Percentiles rank a stretch among this genome's conserved stretches.
These are phyloP conservation scores for Aurelia sp. DNA, from an alignment of 30 jellyfish, hydroid and myxozoan genomes.

Conservation along the genomic window DNA sequence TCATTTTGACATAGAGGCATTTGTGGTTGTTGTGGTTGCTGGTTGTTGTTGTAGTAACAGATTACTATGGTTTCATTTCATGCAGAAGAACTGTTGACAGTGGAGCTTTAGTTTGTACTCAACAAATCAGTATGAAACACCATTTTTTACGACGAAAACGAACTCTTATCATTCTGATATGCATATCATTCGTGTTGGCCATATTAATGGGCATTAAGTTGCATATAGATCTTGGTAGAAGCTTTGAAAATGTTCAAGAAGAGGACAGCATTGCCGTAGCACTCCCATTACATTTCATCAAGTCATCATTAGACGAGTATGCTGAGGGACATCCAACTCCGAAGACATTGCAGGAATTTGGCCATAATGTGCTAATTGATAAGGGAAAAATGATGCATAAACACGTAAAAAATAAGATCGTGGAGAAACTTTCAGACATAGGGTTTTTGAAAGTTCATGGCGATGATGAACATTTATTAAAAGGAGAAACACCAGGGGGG, in stretches of 20 bases:
- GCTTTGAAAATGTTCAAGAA: neutral
- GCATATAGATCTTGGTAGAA: slow-evolving; percentile 3
- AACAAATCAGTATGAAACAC: neutral
- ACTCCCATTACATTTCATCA: neutral
- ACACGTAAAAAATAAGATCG: slow-evolving; percentile 6
- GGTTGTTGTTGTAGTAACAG: neutral
- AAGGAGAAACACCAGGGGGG: neutral
- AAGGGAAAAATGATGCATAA: slow-evolving; percentile 7
- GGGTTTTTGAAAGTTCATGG: neutral
- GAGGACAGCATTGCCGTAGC: neutral
- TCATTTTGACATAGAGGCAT: slow-evolving; percentile 7
- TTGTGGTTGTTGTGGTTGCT: neutral
- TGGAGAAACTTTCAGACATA: slow-evolving; percentile 11
- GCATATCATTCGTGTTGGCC: slow-evolving; percentile 27
- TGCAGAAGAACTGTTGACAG: too few species aligned
- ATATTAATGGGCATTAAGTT: slow-evolving; percentile 14
- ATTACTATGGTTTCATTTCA: neutral
- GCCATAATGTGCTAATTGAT: neutral
- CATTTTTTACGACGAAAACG: neutral
- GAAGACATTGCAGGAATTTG: neutral
- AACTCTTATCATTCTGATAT: slow-evolving; percentile 11
- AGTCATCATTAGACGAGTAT: neutral
- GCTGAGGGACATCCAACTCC: neutral
- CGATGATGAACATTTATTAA: too few species aligned
- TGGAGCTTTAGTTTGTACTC: neutral